Conservation (phyloP, 2,113 vertebrate species). For the Alouatta palliata region DNA sequence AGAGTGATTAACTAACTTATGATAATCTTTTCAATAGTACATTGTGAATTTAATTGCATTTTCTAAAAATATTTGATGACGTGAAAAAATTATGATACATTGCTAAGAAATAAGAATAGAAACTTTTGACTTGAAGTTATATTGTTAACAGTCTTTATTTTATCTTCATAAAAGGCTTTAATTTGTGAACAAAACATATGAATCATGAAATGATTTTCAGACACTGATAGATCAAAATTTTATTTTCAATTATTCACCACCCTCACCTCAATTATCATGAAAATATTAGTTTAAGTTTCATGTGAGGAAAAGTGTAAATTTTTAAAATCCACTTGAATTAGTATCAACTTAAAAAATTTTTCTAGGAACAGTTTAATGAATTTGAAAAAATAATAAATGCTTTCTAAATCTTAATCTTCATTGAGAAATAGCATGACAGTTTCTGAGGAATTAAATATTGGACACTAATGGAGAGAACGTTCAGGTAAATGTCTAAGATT, state of each 20-base stretch:
- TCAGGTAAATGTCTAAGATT: background rate
- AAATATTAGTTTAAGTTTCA: background rate
- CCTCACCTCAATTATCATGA: background rate
- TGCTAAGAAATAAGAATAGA: background rate
- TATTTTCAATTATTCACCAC: background rate
- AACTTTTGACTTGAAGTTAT: background rate
- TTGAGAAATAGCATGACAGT: background rate
- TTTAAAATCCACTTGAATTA: background rate
- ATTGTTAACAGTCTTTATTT: background rate
- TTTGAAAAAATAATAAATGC: background rate
- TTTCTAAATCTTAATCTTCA: background rate
- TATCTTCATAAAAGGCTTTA: background rate
- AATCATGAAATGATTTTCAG: background rate
- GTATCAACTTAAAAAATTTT: background rate
- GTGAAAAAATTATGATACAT: background rate
- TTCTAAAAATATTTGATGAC: background rate
- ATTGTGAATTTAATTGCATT: background rate
- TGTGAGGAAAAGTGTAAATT: background rate
- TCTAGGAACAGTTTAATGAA: background rate
- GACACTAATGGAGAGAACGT: background rate
- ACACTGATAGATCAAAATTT: background rate
- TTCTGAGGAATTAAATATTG: slow-evolving; percentile 23
- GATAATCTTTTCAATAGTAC: background rate
- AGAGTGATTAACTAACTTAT: background rate
- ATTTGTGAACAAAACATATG: background rate